These are phyloP conservation scores for Osmerus mordax DNA, from an alignment of 2,113 vertebrate species.

Conservation along the genomic window DNA sequence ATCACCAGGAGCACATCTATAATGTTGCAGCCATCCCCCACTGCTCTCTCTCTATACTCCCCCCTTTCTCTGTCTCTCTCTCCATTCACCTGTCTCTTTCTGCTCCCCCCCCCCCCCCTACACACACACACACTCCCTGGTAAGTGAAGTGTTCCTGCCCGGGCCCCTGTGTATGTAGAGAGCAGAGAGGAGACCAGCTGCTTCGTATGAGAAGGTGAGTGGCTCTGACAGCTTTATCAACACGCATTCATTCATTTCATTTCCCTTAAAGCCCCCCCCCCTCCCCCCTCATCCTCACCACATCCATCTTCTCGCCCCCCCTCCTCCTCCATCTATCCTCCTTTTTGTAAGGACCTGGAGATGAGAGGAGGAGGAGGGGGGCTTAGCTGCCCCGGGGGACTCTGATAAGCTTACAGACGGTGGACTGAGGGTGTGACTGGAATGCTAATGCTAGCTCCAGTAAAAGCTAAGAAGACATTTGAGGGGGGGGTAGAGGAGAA, in stretches of 20 bases:
- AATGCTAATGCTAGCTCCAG: conserved; percentile 45
- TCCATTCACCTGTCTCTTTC: conserved; percentile 29
- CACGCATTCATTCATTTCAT: conserved; percentile 53
- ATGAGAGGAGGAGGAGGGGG: neutral
- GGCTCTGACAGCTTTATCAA: conserved; percentile 66
- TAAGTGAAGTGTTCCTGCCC: conserved; percentile 56
- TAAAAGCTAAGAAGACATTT: too few relatives aligned
- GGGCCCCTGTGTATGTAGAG: conserved; percentile 53
- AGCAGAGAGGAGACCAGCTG: conserved; percentile 55
- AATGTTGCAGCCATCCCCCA: conserved; percentile 24
- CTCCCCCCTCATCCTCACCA: neutral
- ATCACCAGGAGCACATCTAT: conserved; percentile 60
- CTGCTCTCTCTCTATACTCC: too few relatives aligned
- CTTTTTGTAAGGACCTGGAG: conserved; percentile 17
- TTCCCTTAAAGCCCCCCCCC: conserved; percentile 1
- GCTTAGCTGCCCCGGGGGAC: conserved; percentile 48
- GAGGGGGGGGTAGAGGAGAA: too few relatives aligned
- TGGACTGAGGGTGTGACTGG: conserved; percentile 29
- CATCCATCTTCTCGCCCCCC: conserved; percentile 14
- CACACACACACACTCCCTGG: neutral
- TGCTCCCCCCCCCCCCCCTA: conserved; percentile 22
- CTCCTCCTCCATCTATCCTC: neutral
- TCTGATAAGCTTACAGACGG: conserved; percentile 54
- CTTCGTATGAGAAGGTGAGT: conserved; percentile 62
- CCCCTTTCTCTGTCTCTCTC: too few relatives aligned